Evolutionary conservation across 2,797 vertebrate genomes (phyloP), one percentile per base, ranked within the genome.

Genomic region (Todus mexicanus): DNA sequence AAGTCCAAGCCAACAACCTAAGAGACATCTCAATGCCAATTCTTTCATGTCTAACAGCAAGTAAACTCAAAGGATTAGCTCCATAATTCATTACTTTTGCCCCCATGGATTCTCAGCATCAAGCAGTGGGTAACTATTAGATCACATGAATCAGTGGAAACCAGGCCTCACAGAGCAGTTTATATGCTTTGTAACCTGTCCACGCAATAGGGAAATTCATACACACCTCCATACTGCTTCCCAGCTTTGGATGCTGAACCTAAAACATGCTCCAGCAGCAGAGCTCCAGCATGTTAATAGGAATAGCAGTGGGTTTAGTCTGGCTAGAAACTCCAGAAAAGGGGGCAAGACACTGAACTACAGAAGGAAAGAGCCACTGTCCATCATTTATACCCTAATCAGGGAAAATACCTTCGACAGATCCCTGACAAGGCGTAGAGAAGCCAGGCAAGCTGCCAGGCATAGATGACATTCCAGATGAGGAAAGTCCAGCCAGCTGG

Each of bases 381-480:
- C 63, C 33, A 10, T 33, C 33, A 11, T 43, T 61, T 43, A 14
- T 13, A 18, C 33, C 2, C 0, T 23, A 31, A 75, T 12, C 3
- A 66, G 29, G 31, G 40, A 37, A 73, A 77, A 72, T 96, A 95
- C 95, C 96, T 97, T 86, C 90, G 93, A 31, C 91, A 96, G 78
- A 96, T 78, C 50, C 87, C 84, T 10, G 91, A 97, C 51, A 96
- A 51, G 12, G 69, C 75, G 1, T 95, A 97, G 79, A 94, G 78
- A 57, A 97, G 92, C 95, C 93, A 96, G 50, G 90, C 75, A 60
- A 97, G 93, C 94, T 96, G 93, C 96, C 95, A 96, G 26, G 57
- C 12, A 6, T 94, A 94, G 93, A 97, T 96, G 64, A 95, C 60
- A 20, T 96, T 97, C 95, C 96, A 97, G 87, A 97, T 96, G 60